Conservation (phyloP, 2,113 vertebrate genomes). For the Poecilia latipinna region DNA sequence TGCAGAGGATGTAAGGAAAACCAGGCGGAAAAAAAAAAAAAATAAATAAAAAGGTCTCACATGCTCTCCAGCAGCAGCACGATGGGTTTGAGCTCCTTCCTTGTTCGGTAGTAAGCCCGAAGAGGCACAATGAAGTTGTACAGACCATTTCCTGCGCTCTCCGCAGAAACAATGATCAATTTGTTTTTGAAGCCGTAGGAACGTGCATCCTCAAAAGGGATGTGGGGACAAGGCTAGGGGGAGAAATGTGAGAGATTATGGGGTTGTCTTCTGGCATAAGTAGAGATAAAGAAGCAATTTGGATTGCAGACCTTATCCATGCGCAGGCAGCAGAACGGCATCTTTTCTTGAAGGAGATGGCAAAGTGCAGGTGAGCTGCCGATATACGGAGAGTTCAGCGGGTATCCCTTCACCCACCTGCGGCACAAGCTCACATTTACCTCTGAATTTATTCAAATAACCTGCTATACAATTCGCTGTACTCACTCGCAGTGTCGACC, state of each 20-base stretch:
- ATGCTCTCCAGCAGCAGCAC: slow-evolving; percentile 84
- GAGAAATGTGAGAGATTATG: background rate
- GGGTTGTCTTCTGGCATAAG: background rate
- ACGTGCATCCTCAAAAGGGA: slow-evolving; percentile 82
- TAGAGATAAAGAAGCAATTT: background rate
- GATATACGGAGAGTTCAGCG: slow-evolving; percentile 85
- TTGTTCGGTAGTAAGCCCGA: slow-evolving; percentile 83
- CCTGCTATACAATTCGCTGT: background rate
- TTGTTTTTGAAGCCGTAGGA: slow-evolving; percentile 86
- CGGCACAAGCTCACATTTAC: slow-evolving; percentile 32
- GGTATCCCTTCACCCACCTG: slow-evolving; percentile 87
- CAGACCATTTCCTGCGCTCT: slow-evolving; percentile 85
- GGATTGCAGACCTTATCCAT: slow-evolving; percentile 79
- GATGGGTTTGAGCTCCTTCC: slow-evolving; percentile 86
- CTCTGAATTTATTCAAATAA: background rate
- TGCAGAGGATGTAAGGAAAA: background rate
- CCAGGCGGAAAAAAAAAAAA: background rate
- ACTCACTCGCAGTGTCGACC: slow-evolving; percentile 80
- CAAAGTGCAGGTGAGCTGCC: slow-evolving; percentile 86
- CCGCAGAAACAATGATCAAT: slow-evolving; percentile 85
- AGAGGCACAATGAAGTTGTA: slow-evolving; percentile 88
- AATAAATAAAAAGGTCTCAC: slow-evolving; percentile 62
- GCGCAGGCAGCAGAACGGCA: slow-evolving; percentile 85
- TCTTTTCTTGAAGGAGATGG: slow-evolving; percentile 85
- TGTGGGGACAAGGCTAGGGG: slow-evolving; percentile 80